Evolutionary conservation across 2,113 vertebrate genomes (phyloP).

Genomic region (Opisthocomus hoazin): DNA sequence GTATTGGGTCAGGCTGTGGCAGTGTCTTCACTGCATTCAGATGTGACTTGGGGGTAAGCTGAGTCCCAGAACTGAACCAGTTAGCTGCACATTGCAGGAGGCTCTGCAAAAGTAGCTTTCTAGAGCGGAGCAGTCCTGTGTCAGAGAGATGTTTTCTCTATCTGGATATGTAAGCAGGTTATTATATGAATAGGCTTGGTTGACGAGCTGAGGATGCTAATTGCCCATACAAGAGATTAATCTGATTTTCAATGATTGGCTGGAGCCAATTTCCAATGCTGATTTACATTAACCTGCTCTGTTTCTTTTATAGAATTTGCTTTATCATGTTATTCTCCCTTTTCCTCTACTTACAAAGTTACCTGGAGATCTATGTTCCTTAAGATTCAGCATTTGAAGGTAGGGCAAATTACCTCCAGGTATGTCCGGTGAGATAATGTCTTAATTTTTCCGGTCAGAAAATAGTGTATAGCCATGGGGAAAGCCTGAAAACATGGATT

Average conservation of each 20-base stretch:
- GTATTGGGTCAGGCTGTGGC: neutral
- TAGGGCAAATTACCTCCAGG: neutral
- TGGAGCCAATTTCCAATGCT: neutral
- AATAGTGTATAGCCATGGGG: neutral
- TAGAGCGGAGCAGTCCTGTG: neutral
- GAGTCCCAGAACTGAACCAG: neutral
- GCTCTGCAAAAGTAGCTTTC: neutral
- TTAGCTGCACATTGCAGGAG: neutral
- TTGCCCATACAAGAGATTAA: neutral
- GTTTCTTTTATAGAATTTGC: neutral
- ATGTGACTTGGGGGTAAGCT: neutral
- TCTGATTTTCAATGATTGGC: neutral
- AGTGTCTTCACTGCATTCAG: neutral
- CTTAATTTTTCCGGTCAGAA: neutral
- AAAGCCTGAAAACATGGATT: neutral
- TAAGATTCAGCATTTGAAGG: neutral
- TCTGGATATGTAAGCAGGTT: neutral
- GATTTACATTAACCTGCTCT: neutral
- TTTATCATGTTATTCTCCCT: neutral
- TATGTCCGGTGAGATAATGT: rapidly evolving
- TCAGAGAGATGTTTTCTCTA: neutral
- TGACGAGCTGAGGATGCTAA: neutral
- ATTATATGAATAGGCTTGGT: neutral
- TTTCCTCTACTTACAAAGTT: neutral
- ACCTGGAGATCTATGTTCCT: neutral